Base-by-base conservation (phyloP, 2,888 invertebrate genomes). In the Choreutis nemorana region DNA sequence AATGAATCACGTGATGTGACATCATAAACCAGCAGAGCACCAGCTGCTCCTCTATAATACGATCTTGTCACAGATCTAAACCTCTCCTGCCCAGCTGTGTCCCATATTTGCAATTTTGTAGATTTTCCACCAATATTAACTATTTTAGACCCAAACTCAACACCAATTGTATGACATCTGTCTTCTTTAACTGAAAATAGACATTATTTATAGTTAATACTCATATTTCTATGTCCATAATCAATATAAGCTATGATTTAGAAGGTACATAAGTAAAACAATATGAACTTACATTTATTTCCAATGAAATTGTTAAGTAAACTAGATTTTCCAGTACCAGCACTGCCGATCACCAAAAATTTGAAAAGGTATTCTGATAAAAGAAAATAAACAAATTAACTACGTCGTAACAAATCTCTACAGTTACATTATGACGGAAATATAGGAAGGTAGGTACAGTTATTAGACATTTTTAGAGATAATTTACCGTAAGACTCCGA, bases 21-120 rank as follows among this genome's bases (percentile, higher is more conserved):
- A 53, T 95, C 94, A 61, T 94, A 95, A 0, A 94, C 94, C 13
- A 95, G 80, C 16, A 94, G 73, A 15, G 94, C 94, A n/a, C 94
- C 94, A 26, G 94, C 94, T 8, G 94, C 94, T 2, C 94, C 94
- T 36, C 91, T 77, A 62, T 91, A 91, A 55, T 91, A 91, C 14
- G 89, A 90, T 26, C 90, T 81, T 1, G 87, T 88, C 36, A 99
- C 98, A 26, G 97, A 97, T 47, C 97, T 86, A 68, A 98, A 98
- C 55, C 97, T 84, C 73, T 98, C 97, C 61, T 98, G 97, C 0
- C 98, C 98, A 18, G 98, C 98, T 3, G 98, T 98, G 45, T 88
- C 88, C 89, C 89, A 89, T 51, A 89, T 88, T 67, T 91, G 91
- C 36, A 91, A 65, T 59, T 91, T 91, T 2, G 91, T 90, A 4